A percentile compares a stretch with the other conserved stretches of the same genome.
phyloP scores from a whole-genome alignment of 2,888 invertebrate genomes.

The Synanthedon vespiformis region DNA sequence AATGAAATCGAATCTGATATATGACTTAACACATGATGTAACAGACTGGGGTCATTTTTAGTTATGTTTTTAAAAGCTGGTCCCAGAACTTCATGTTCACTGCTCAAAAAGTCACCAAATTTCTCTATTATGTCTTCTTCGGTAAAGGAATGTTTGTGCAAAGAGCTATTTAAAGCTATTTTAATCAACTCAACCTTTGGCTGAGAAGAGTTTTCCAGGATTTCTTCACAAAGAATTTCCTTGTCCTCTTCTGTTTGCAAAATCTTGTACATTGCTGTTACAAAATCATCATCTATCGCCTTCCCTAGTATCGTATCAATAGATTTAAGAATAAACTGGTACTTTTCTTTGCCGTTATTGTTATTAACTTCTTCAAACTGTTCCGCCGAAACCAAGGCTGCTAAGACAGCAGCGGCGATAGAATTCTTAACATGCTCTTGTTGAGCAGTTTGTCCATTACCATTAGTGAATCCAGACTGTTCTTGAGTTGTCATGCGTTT shows the following conservation, averaged over 20 bases:
- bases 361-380: slow-evolving; percentile 63
- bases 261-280: slow-evolving; percentile 59
- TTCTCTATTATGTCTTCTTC: slow-evolving; percentile 73
- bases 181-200: slow-evolving; percentile 75
- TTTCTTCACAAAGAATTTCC: slow-evolving; percentile 58
- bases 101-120: slow-evolving; percentile 73
- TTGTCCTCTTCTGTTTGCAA: slow-evolving; percentile 64
- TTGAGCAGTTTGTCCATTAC: slow-evolving; percentile 40
- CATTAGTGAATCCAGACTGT: slow-evolving; percentile 17
- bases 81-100: slow-evolving; percentile 71
- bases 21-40: slow-evolving; percentile 71
- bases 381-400: slow-evolving; percentile 62
- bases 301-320: slow-evolving; percentile 63
- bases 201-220: slow-evolving; percentile 59
- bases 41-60: slow-evolving; percentile 69
- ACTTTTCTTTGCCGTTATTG: slow-evolving; percentile 61
- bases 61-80: slow-evolving; percentile 76
- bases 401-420: slow-evolving; percentile 64
- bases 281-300: slow-evolving; percentile 57
- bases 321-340: slow-evolving; percentile 61
- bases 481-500: slow-evolving; percentile 32
- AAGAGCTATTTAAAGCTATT: slow-evolving; percentile 61
- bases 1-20: slow-evolving; percentile 72
- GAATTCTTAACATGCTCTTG: slow-evolving; percentile 67
- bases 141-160: slow-evolving; percentile 55